A percentile compares a stretch with the other conserved stretches of the same genome.
Evolutionary conservation across 2,113 vertebrate genomes (phyloP).

Genomic region (Sialia sialis): DNA sequence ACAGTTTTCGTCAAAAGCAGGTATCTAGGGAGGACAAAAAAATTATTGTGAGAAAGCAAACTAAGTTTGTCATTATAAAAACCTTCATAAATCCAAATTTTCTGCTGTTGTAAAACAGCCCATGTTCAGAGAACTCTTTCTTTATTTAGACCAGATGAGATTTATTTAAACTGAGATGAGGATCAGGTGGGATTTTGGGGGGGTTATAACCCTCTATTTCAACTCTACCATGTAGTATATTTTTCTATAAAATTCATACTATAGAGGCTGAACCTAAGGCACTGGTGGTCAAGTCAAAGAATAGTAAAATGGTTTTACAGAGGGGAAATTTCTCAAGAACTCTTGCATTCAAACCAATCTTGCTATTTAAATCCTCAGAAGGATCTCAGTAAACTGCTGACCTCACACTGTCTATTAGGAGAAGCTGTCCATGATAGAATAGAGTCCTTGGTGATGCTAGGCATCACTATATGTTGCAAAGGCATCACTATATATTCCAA

Average conservation of each 20-base stretch:
- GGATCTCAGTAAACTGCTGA: not conserved
- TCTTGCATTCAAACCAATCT: not conserved
- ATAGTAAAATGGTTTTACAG: not conserved
- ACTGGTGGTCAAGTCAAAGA: not conserved
- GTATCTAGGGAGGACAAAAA: not conserved
- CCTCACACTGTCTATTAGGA: not conserved
- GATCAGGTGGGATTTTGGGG: not conserved
- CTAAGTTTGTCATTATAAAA: not conserved
- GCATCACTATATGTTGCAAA: not conserved
- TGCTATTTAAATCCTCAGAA: not conserved
- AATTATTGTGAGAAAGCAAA: not conserved
- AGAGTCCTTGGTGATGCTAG: not conserved
- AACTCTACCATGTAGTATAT: not conserved
- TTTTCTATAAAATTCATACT: not conserved
- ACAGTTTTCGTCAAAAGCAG: not conserved
- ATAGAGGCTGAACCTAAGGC: not conserved
- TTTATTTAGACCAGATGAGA: not conserved
- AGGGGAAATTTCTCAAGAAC: not conserved
- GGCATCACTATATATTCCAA: not conserved
- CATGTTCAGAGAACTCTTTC: not conserved
- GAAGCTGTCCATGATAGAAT: not conserved
- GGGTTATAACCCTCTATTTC: fast-evolving
- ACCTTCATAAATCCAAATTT: not conserved
- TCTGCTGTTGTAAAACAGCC: not conserved
- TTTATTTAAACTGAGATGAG: not conserved